Conservation (phyloP, 1,140 invertebrate species). For the Steinernema feltiae region DNA sequence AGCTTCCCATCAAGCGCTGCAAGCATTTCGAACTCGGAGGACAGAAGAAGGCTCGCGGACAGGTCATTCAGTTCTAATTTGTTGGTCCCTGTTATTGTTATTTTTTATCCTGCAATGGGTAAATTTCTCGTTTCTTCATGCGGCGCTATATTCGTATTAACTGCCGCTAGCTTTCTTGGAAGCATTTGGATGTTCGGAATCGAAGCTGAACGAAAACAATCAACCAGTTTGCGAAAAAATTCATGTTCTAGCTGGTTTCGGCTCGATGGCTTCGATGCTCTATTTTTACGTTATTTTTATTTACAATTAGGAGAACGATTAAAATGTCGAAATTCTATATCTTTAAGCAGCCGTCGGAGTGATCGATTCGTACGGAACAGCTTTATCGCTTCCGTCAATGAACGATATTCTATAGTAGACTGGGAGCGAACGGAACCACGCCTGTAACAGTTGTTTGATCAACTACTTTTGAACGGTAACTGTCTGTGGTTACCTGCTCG, state of each 20-base stretch:
- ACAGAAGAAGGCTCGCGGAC: conserved; percentile 78
- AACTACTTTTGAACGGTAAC: too few relatives aligned
- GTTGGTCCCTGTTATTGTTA: conserved; percentile 27
- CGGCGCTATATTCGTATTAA: neutral
- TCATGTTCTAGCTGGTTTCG: too few relatives aligned
- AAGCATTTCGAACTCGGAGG: conserved; percentile 99
- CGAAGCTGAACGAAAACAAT: too few relatives aligned
- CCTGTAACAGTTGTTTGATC: neutral
- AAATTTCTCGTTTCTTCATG: neutral
- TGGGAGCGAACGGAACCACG: conserved; percentile 31
- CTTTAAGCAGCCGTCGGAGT: neutral
- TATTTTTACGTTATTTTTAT: too few relatives aligned
- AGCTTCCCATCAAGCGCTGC: conserved; percentile 92
- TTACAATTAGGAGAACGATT: neutral
- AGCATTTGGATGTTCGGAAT: neutral
- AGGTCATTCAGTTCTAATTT: conserved; percentile 58
- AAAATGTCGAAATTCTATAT: neutral
- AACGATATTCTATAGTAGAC: conserved; percentile 29
- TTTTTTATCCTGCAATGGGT: neutral
- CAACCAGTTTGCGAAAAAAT: too few relatives aligned
- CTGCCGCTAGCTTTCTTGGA: neutral
- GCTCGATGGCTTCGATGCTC: too few relatives aligned
- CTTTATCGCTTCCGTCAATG: conserved; percentile 17
- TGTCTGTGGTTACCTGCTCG: conserved; percentile 24
- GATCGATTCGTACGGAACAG: conserved; percentile 14